Evolutionary conservation across 2,888 invertebrate species (phyloP), one percentile per base, ranked within the genome.

Genomic region (Caenorhabditis afra): DNA sequence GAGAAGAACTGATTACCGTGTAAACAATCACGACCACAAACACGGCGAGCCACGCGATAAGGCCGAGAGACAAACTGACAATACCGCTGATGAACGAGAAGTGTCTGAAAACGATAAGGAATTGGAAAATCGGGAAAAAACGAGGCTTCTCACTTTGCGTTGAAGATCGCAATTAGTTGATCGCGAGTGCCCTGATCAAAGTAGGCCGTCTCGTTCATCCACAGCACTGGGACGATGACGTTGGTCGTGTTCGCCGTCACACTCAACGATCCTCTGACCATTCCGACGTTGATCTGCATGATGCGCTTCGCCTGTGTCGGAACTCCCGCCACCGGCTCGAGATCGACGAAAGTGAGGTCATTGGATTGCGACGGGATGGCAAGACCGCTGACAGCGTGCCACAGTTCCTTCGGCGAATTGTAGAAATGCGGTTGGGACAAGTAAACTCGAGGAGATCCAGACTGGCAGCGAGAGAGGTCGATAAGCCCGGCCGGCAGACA

Each of bases 271-370:
- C 89, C 88, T 20, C 85, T 85, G 12, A 84, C 62, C 81, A 89
- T 83, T 58, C 88, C 89, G 18, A 89, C 71, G 65, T 88, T 89
- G 47, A 89, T 79, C 64, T 90, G 89, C 79, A 87, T 86, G 37
- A 85, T 80, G 47, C 85, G 53, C 44, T 84, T 81, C 14, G 88
- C 89, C 20, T 73, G 77, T 12, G 87, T 82, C n/a, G 84, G 80
- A 12, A 85, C 89, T 18, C 88, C 88, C 10, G 83, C 80, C 8
- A 81, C 75, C 16, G 89, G 89, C 59, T 89, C 88, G 64, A 89
- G 80, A 67, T 87, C 87, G 10, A 90, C 82, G 58, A 73, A 81
- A 3, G 87, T 88, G 18, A 70, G 52, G 65, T 89, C 89, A 18
- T 85, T 74, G 12, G 81, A 50, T 8, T 61, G 35, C 14, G 77